A percentile compares a stretch with the other conserved stretches of the same genome.
phyloP scores from a whole-genome alignment of 2,888 invertebrate species.

The Seira sanloemensis region DNA sequence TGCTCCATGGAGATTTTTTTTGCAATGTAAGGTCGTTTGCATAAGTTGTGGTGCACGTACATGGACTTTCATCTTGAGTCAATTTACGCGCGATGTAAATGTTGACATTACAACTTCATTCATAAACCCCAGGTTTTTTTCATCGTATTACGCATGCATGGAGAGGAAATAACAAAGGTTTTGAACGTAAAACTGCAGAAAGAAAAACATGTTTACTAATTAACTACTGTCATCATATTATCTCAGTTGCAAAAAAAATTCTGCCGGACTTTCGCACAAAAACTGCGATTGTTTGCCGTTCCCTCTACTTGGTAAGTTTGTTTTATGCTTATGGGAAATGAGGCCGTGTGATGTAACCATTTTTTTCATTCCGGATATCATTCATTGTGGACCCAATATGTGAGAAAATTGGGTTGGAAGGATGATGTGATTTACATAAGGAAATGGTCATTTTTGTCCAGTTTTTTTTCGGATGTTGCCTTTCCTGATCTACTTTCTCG shows the following conservation, averaged over 20 bases:
- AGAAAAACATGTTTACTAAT: no score
- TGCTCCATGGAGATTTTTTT: no score
- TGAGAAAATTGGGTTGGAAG: background rate
- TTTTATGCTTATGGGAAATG: background rate
- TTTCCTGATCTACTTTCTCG: background rate
- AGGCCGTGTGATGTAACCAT: background rate
- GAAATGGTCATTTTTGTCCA: background rate
- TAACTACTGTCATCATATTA: background rate
- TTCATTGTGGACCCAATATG: background rate
- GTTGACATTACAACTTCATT: background rate
- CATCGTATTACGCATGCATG: no score
- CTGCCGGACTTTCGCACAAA: background rate
- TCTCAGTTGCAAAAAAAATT: background rate
- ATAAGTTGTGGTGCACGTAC: background rate
- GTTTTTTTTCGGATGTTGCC: background rate
- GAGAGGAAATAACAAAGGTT: no score
- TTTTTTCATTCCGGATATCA: slow-evolving; percentile 7
- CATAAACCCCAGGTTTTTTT: no score
- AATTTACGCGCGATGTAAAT: background rate
- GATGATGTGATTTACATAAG: background rate
- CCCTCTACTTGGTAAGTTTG: background rate
- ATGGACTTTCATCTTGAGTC: background rate
- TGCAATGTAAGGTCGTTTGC: no score
- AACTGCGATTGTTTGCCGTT: background rate
- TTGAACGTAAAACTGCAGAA: no score